phyloP scores from a whole-genome alignment of 2,797 vertebrate genomes.

The Pteronotus mesoamericanus region DNA sequence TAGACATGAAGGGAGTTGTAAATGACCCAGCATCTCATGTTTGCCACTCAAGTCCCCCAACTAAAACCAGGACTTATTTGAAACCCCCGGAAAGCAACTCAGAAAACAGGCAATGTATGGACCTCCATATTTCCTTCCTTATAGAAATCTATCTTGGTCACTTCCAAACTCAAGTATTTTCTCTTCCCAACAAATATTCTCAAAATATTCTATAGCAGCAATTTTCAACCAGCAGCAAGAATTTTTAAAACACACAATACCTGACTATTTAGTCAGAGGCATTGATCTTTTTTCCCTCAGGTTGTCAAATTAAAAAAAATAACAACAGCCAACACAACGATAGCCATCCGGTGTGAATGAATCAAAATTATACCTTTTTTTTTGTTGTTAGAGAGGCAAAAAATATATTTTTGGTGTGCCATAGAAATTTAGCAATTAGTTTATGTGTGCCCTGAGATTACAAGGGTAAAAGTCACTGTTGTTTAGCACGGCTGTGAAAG shows the following conservation, averaged over 20 bases:
- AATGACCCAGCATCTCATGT: background rate
- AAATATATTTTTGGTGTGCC: background rate
- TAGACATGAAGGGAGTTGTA: background rate
- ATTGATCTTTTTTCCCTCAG: background rate
- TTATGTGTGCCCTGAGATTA: background rate
- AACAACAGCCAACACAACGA: background rate
- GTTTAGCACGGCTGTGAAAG: background rate
- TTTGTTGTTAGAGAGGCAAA: background rate
- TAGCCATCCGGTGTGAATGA: background rate
- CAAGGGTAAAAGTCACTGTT: background rate
- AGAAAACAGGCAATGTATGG: background rate
- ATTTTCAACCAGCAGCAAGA: background rate
- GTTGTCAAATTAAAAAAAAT: background rate
- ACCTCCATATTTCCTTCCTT: background rate
- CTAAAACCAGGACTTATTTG: background rate
- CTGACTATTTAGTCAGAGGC: background rate
- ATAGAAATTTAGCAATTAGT: background rate
- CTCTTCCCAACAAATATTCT: background rate
- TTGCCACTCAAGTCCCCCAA: background rate
- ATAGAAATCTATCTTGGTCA: background rate
- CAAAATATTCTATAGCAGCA: background rate
- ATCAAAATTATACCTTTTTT: background rate
- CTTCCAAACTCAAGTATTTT: constrained; percentile 13
- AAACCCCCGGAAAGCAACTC: background rate
- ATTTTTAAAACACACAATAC: background rate